Evolutionary conservation across 2,113 vertebrate species (phyloP).

Genomic region (Sturnira hondurensis): DNA sequence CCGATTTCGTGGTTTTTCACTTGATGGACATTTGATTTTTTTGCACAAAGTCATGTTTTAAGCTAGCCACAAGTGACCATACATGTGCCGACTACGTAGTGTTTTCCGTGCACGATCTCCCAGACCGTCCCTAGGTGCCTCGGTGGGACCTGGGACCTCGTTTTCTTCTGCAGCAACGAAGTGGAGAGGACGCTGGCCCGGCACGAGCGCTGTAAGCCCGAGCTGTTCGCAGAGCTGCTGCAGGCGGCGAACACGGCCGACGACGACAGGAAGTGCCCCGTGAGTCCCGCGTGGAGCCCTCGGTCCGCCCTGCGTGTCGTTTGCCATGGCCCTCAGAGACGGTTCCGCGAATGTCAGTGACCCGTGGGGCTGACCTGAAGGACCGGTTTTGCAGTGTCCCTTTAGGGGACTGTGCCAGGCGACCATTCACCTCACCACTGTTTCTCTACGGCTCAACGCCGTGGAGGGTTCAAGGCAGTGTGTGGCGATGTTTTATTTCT

Average conservation of each 20-base stretch:
- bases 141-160: not conserved
- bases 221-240: constrained; percentile 94
- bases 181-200: constrained; percentile 88
- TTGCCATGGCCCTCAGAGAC: no score
- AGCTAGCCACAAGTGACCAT: not conserved
- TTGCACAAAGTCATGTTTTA: not conserved
- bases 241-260: constrained; percentile 93
- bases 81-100: not conserved
- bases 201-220: constrained; percentile 88
- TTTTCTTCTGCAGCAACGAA: constrained; percentile 86
- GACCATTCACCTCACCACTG: not conserved
- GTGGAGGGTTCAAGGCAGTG: not conserved
- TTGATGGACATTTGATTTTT: constrained; percentile 24
- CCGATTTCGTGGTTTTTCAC: not conserved
- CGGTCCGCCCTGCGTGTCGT: no score
- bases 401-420: not conserved
- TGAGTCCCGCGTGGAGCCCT: constrained; percentile 74
- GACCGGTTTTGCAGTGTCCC: not conserved
- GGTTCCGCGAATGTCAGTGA: fast-evolving
- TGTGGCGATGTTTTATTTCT: not conserved
- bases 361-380: not conserved
- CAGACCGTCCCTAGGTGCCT: not conserved
- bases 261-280: constrained; percentile 95
- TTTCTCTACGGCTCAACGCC: not conserved
- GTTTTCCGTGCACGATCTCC: not conserved